phyloP scores from a whole-genome alignment of 2,888 invertebrate species.

The Amphipoea lucens region DNA sequence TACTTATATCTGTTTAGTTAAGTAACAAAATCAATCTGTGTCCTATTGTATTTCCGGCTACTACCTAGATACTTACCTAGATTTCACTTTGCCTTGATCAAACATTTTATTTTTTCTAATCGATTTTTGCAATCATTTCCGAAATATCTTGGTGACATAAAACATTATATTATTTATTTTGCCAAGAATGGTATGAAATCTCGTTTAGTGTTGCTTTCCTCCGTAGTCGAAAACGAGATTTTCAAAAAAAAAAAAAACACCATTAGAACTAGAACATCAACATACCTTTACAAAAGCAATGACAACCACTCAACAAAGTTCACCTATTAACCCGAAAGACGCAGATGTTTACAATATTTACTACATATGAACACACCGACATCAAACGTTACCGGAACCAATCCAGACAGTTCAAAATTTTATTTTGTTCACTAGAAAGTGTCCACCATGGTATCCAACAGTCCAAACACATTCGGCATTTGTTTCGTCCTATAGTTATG shows the following conservation, averaged over 20 bases:
- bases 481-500: slow-evolving; percentile 54
- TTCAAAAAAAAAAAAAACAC: neutral
- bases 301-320: neutral
- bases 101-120: neutral
- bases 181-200: no score
- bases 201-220: neutral
- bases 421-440: slow-evolving; percentile 55
- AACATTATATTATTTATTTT: neutral
- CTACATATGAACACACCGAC: neutral
- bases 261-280: neutral
- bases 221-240: neutral
- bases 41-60: slow-evolving; percentile 6
- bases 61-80: neutral
- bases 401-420: slow-evolving; percentile 6
- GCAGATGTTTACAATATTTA: neutral
- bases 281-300: neutral
- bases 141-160: neutral
- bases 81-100: slow-evolving; percentile 30
- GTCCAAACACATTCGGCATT: slow-evolving; percentile 35
- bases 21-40: neutral
- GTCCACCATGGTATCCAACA: slow-evolving; percentile 1
- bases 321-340: neutral
- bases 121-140: neutral
- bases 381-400: slow-evolving; percentile 30
- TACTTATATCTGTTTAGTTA: neutral